Conservation (phyloP, 2,113 vertebrate species). For the Platichthys flesus region DNA sequence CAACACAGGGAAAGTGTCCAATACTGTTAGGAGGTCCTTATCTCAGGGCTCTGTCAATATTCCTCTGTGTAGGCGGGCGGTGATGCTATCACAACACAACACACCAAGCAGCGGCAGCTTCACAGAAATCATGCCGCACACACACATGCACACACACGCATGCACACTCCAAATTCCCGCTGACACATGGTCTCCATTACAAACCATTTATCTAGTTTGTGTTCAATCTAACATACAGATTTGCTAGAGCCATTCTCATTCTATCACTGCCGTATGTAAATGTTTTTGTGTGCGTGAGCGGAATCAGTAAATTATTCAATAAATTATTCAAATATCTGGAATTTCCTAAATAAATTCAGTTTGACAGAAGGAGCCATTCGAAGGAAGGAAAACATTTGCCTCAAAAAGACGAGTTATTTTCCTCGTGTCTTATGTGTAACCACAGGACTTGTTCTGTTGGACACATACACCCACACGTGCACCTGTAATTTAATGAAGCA, state of each 20-base stretch:
- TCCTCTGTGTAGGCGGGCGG: slow-evolving; percentile 47
- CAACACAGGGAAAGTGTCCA: slow-evolving; percentile 76
- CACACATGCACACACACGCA: neutral
- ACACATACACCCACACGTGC: neutral
- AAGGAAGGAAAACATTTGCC: slow-evolving; percentile 12
- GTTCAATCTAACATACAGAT: slow-evolving; percentile 28
- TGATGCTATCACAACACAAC: slow-evolving; percentile 57
- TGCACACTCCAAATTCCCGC: slow-evolving; percentile 9
- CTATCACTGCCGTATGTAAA: slow-evolving; percentile 14
- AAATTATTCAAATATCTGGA: slow-evolving; percentile 54
- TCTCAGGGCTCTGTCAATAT: slow-evolving; percentile 77
- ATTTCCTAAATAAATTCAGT: slow-evolving; percentile 47
- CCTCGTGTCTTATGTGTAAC: neutral
- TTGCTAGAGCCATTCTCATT: slow-evolving; percentile 2
- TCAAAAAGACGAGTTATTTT: slow-evolving; percentile 1
- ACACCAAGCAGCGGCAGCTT: slow-evolving; percentile 47
- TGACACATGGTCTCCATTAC: slow-evolving; percentile 11
- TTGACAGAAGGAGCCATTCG: slow-evolving; percentile 13
- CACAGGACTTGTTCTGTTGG: neutral
- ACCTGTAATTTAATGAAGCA: neutral
- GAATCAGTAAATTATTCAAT: slow-evolving; percentile 50
- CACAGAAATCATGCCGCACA: slow-evolving; percentile 6
- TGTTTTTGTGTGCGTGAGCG: neutral
- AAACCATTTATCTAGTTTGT: slow-evolving; percentile 23
- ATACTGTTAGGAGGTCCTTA: slow-evolving; percentile 76